These are phyloP conservation scores for Medauroidea extradentata DNA, from an alignment of 1,140 invertebrate genomes.

Conservation along the genomic window DNA sequence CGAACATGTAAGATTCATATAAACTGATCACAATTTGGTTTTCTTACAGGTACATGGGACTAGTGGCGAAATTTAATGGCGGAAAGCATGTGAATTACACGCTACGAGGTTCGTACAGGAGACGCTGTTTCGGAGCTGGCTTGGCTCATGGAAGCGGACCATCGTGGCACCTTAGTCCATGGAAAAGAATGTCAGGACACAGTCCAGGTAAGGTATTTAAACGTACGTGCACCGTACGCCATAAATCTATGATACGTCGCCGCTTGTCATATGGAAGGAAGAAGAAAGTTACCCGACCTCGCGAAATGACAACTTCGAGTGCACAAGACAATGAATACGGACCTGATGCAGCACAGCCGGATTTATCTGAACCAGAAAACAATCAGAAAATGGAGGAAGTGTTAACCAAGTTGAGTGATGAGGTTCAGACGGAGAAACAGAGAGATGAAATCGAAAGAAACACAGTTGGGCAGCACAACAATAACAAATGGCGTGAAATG, in stretches of 20 bases:
- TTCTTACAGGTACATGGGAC: not conserved
- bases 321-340: not conserved
- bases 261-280: not conserved
- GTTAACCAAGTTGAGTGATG: not conserved
- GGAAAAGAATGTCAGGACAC: not conserved
- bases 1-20: no score
- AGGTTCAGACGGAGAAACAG: not conserved
- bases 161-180: not conserved
- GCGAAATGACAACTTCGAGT: not conserved
- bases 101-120: not conserved
- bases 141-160: not conserved
- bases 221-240: not conserved
- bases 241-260: not conserved
- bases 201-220: not conserved
- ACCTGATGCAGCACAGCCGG: not conserved
- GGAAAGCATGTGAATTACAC: slow-evolving; percentile 4
- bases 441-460: not conserved
- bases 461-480: not conserved
- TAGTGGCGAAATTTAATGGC: not conserved
- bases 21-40: no score
- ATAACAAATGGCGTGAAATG: not conserved
- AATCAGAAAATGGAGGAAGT: not conserved
- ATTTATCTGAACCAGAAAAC: not conserved
- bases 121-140: not conserved
- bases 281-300: not conserved